Percentiles rank a stretch among this genome's conserved stretches.
These are phyloP conservation scores for Grapholita molesta DNA, from an alignment of 1,140 invertebrate genomes.

Conservation along the genomic window DNA sequence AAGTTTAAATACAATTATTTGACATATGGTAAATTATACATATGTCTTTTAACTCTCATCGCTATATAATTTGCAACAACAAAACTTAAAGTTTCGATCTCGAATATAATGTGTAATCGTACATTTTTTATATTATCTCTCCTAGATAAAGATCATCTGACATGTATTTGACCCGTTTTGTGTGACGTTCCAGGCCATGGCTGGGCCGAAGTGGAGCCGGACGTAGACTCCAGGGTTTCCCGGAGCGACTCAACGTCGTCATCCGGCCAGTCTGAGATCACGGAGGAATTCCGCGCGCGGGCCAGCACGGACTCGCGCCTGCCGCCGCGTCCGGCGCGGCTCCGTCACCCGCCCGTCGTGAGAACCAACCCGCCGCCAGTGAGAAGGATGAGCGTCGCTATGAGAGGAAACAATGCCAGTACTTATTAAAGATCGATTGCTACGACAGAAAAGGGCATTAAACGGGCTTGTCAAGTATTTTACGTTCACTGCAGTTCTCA, in stretches of 20 bases:
- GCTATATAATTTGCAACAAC: no score
- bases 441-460: no score
- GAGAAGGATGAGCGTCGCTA: slow-evolving; percentile 65
- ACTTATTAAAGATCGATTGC: slow-evolving; percentile 46
- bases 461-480: no score
- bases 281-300: slow-evolving; percentile 56
- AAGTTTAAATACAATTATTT: no score
- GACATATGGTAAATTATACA: no score
- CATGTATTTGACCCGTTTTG: no score
- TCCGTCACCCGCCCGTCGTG: slow-evolving; percentile 42
- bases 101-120: no score
- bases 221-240: slow-evolving; percentile 45
- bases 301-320: slow-evolving; percentile 67
- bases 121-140: no score
- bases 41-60: no score
- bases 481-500: no score
- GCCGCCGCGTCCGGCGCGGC: slow-evolving; percentile 53
- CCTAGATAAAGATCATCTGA: no score
- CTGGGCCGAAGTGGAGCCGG: slow-evolving; percentile 57
- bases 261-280: slow-evolving; percentile 41
- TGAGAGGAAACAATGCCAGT: slow-evolving; percentile 61
- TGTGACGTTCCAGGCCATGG: slow-evolving; percentile 47
- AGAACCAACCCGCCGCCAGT: slow-evolving; percentile 33
- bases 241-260: slow-evolving; percentile 60
- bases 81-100: no score